Evolutionary conservation across 2,113 vertebrate species (phyloP), one percentile per base, ranked within the genome.

Genomic region (Hemibates koningsi): DNA sequence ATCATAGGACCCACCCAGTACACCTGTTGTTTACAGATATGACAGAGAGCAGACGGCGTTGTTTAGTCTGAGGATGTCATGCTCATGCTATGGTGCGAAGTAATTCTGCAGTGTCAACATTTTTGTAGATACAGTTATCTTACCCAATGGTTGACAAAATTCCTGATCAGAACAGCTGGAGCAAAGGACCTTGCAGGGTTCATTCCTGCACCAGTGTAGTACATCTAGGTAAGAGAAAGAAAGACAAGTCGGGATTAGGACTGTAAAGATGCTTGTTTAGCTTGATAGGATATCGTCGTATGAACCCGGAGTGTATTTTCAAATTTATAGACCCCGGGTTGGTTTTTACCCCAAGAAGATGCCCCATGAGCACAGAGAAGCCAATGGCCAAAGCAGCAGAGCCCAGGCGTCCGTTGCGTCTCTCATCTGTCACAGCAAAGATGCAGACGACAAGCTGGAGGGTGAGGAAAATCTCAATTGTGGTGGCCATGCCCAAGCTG

Each of bases 91-190:
- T 10, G 29, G 21, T 50, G 19, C 81, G 19, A 13, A 17, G 36
- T 12, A 2, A 21, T 59, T 76, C 52, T 87, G 27, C 7, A 63
- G 34, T 5, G 6, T 27, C 9, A 80, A 54, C 14, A 6, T 2
- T 57, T 81, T 71, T 12, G 24, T 7, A 78, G 32, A 59, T 73
- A 5, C 29, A 3, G 85, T 85, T 14, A 27, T 82, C 97, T 98
- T 96, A 99, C 98, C 98, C 98, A 99, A 93, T 98, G 98, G 95
- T 99, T 98, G 93, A 96, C 92, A 92, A 99, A 99, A 94, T 98
- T 98, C 94, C 98, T 97, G 87, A 97, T 95, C 84, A 99, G 95
- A 93, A 98, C 96, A 24, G 98, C 98, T 12, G 98, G 98, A 78
- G 98, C 98, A 21, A 99, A 99, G 87, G 98, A 98, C 59, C 98